Evolutionary conservation across 1,140 invertebrate genomes (phyloP).

Genomic region (Magallana angulata): DNA sequence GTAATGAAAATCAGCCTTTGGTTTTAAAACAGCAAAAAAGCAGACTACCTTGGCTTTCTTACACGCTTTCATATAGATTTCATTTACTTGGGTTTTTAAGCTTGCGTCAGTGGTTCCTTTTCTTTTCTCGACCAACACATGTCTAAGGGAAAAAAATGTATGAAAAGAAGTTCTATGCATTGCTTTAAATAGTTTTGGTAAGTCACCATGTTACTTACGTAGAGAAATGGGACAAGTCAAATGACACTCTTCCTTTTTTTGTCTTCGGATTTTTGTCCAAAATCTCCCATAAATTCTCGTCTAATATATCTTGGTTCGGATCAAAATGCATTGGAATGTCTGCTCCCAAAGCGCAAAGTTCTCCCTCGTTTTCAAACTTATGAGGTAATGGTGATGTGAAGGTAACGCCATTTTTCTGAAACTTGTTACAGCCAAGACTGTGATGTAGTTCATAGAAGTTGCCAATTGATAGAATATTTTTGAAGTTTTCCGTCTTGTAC

Average conservation of each 20-base stretch:
- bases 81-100: constrained; percentile 22
- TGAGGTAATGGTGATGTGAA: constrained; percentile 50
- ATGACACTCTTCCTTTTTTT: constrained; percentile 38
- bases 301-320: background rate
- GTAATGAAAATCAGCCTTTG: constrained; percentile 3
- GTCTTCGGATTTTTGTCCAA: constrained; percentile 31
- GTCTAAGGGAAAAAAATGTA: constrained; percentile 10
- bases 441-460: constrained; percentile 57
- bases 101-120: background rate
- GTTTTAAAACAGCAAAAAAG: constrained; percentile 52
- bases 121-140: constrained; percentile 46
- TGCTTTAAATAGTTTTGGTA: background rate
- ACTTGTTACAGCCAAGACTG: constrained; percentile 8
- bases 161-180: background rate
- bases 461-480: constrained; percentile 45
- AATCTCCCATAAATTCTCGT: constrained; percentile 47
- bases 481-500: constrained; percentile 33
- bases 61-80: constrained; percentile 39
- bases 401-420: constrained; percentile 35
- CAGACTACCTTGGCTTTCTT: background rate
- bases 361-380: constrained; percentile 50
- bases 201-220: constrained; percentile 40
- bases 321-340: constrained; percentile 29
- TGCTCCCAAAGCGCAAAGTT: constrained; percentile 44
- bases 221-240: constrained; percentile 51